Conservation (phyloP, 2,888 invertebrate genomes). For the Cheilosia variabilis region DNA sequence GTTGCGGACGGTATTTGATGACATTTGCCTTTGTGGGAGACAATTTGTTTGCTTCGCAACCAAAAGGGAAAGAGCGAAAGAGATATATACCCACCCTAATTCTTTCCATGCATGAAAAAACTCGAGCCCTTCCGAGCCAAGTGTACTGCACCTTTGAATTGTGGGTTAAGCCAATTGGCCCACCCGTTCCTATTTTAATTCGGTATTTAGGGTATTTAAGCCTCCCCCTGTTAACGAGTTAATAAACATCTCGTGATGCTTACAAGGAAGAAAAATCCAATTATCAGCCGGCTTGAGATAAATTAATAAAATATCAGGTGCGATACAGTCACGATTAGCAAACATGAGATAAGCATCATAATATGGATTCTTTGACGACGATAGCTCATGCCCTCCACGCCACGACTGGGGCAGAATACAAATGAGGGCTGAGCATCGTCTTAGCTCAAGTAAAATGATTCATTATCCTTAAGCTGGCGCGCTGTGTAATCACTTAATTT, state of each 20-base stretch:
- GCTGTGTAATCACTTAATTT: slow-evolving; percentile 71
- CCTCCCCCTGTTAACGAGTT: neutral
- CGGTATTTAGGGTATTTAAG: too few species aligned
- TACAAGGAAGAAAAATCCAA: slow-evolving; percentile 14
- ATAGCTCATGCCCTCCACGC: neutral
- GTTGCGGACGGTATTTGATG: slow-evolving; percentile 2
- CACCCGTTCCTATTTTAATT: too few species aligned
- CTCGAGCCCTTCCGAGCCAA: too few species aligned
- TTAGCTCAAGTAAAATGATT: slow-evolving; percentile 40
- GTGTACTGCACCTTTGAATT: too few species aligned
- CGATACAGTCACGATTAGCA: slow-evolving; percentile 49
- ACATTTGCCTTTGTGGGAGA: neutral
- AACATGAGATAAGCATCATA: slow-evolving; percentile 30
- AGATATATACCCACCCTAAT: too few species aligned
- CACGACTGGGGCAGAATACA: slow-evolving; percentile 40
- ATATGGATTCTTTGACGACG: slow-evolving; percentile 30
- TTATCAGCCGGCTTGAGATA: slow-evolving; percentile 24
- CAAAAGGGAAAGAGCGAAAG: too few species aligned
- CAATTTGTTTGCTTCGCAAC: slow-evolving; percentile 3
- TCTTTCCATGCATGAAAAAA: too few species aligned
- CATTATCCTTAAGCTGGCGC: slow-evolving; percentile 63
- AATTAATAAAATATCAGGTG: slow-evolving; percentile 71
- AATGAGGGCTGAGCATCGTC: slow-evolving; percentile 42
- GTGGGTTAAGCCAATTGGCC: too few species aligned
- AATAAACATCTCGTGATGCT: neutral